Base-by-base conservation (phyloP, 1,140 invertebrate genomes). In the Adoxophyes honmai region DNA sequence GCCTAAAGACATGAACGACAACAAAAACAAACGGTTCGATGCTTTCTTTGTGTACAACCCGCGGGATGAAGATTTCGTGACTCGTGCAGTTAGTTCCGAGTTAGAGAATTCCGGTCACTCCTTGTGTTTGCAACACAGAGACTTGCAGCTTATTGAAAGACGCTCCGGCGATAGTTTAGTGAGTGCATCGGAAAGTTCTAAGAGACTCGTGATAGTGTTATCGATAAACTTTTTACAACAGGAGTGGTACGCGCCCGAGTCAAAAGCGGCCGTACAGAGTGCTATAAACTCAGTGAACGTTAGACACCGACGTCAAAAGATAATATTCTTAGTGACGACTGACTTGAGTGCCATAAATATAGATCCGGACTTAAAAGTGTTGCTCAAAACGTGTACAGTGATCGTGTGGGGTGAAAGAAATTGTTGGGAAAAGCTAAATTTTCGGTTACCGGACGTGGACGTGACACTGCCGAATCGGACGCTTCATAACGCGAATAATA, bases 371-470 rank as follows among this genome's bases (percentile, higher is more conserved):
- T 86, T 97, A 36, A 93, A 95, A 75, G 91, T 95, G 36, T 92
- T 96, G 54, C 90, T 97, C 9, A 94, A 96, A 75, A 95, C 94
- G 57, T 96, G 94, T 90, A 95, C 95, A 35, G 94, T 95, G 61
- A 94, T 97, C 18, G 91, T 94, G 73, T 96, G 95, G 95, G 94
- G 95, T 53, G 95, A 96, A 70, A 94, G 93, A 68, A 92, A 94
- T 71, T 97, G 97, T 90, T 96, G 95, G 96, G 95, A 96, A 72
- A 97, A 97, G 86, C 90, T 98, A 65, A 92, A 94, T 72, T 97
- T 95, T 90, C 94, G 95, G 55, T 94, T 98, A 93, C 96, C 96
- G 14, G 95, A 97, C 80, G 90, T 87, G 75, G 88, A 86, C 68
- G 77, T 87, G 62, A 87, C 86, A 33, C 81, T 89, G 53, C 87